Base-by-base conservation (phyloP, 2,797 vertebrate species). In the Oreochromis grahami region DNA sequence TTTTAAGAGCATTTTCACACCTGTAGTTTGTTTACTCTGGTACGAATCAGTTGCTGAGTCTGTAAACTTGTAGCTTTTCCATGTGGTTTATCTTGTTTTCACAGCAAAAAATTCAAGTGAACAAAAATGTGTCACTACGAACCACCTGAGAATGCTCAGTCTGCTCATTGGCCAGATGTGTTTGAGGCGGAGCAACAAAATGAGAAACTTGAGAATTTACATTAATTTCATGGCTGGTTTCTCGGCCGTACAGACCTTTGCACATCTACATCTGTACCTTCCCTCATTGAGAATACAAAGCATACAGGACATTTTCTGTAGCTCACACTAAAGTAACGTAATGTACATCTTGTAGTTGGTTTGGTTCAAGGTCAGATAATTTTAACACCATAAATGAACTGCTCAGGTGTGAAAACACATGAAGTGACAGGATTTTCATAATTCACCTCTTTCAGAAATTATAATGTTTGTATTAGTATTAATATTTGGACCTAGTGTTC, bases 361-460 rank as follows among this genome's bases (percentile, higher is more conserved):
- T 10, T 58, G 8, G 55, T 32, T 58, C 55, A 32, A 26, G 55
- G 55, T 32, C 55, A 17, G 55, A 58, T 58, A 0, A 58, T 32
- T 9, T 32, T 58, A 58, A 17, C 55, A 56, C 26, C 55, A 58
- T 58, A 32, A 58, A 32, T 58, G 14, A 58, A 58, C 26, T 56
- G 26, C 26, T 36, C 34, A 36, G 34, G 34, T 36, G 34, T 36
- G 34, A 36, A 36, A 36, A 36, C 34, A 34, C 32, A 34, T 45
- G 13, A 45, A 14, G 43, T 45, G 13, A 45, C 43, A 14, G n/a
- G 1, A 41, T 21, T 41, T 65, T 65, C 36, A 41, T 41, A 24
- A 24, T 15, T 68, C 0, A 15, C 36, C 36, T 24, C n/a, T 24
- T 4, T 41, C 63, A 68, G 7, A 68, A 1, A 14, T 2, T 5